Evolutionary conservation across 2,888 invertebrate species (phyloP), one percentile per base, ranked within the genome.

Genomic region (Patella pellucida): DNA sequence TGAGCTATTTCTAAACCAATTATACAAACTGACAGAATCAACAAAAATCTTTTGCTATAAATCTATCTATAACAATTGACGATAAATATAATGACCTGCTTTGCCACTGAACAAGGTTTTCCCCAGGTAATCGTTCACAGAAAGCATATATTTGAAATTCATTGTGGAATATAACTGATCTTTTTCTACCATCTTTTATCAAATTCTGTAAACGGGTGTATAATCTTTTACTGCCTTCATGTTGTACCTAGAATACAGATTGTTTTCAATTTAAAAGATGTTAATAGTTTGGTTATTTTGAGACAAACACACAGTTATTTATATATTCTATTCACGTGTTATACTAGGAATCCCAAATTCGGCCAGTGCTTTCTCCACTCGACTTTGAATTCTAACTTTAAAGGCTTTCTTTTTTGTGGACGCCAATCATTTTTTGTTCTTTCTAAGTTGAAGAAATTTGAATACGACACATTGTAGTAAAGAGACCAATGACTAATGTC

Each of bases 111-210:
- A 78, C 68, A 14, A 81, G 69, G 14, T 78, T 76, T 77, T 89
- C 88, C 11, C 83, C 85, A n/a, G 81, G 74, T 51, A 84, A 74
- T 69, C 89, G 79, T 41, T 84, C 83, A 78, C 85, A 85, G 79
- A 84, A 84, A 7, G 87, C 85, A 77, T 88, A 84, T 50, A 82
- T 82, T 77, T 87, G 88, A 73, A 89, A 89, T 76, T 90, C 90
- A 83, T 90, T 89, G 71, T 88, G 83, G 74, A 90, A 90, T 68
- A 86, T 79, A 3, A 88, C 79, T 54, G 85, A 87, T 31, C 83
- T 82, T 74, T 86, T 85, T 12, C 85, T 72, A 19, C 81, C 83
- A 76, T 88, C 87, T 67, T 81, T 81, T 4, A 90, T 81, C n/a
- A 88, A 70, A 19, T 79, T 82, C 69, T 83, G 83, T 14, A 90